Conservation (phyloP, 1,140 invertebrate genomes). For the Ptiloglossa arizonensis region DNA sequence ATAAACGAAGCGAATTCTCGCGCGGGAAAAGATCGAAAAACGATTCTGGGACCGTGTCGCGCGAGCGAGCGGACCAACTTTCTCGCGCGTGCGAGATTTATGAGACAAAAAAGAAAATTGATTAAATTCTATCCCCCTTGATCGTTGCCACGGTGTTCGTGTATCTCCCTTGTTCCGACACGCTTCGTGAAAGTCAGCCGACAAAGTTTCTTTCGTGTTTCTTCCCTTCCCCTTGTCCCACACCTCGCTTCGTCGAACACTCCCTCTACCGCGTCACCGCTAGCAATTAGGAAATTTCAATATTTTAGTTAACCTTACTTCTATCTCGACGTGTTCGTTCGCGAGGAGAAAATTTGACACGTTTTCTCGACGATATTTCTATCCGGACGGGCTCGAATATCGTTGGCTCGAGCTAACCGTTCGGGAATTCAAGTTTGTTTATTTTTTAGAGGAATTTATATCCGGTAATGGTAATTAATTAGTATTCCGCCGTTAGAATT, state of each 20-base stretch:
- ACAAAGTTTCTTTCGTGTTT: conserved; percentile 17
- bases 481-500: no score
- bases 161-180: conserved; percentile 39
- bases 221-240: neutral
- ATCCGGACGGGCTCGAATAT: no score
- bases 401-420: no score
- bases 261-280: neutral
- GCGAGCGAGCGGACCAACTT: neutral
- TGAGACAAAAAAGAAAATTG: conserved; percentile 68
- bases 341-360: neutral
- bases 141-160: conserved; percentile 17
- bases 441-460: no score
- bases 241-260: neutral
- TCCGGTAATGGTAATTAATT: no score
- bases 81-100: conserved; percentile 60
- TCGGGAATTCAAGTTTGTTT: no score
- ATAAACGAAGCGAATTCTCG: neutral
- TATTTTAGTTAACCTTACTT: neutral
- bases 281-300: conserved; percentile 39
- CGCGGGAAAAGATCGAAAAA: conserved; percentile 33
- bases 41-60: neutral
- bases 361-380: no score
- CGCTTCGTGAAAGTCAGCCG: neutral
- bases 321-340: neutral
- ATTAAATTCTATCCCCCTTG: conserved; percentile 62